phyloP scores from a whole-genome alignment of 2,113 vertebrate genomes.

The Geococcyx californianus region DNA sequence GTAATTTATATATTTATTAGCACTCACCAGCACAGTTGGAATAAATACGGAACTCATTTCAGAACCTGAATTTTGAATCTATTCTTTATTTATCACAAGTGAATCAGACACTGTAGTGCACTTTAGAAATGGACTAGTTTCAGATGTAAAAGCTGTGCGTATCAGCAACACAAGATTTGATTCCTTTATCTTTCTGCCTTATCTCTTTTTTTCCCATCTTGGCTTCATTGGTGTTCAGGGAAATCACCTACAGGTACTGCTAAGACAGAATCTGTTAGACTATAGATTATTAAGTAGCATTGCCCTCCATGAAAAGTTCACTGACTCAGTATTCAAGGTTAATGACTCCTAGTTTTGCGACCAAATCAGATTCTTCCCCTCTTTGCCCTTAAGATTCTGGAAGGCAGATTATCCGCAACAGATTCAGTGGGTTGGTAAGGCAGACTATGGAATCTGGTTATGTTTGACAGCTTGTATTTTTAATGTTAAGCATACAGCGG shows the following conservation, averaged over 20 bases:
- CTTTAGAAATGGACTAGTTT: background rate
- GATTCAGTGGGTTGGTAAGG: background rate
- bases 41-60: background rate
- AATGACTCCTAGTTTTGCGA: background rate
- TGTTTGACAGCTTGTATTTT: background rate
- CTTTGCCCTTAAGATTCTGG: background rate
- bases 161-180: background rate
- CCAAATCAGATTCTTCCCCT: background rate
- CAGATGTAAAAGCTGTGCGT: background rate
- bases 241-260: background rate
- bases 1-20: background rate
- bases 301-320: background rate
- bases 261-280: background rate
- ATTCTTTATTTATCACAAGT: background rate
- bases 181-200: background rate
- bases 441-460: background rate
- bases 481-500: background rate
- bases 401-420: background rate
- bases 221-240: background rate
- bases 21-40: background rate
- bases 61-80: background rate
- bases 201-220: background rate
- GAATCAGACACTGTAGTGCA: too few species aligned
- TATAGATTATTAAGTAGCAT: background rate
- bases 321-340: conserved; percentile 11